These are phyloP conservation scores for Catamblyrhynchus diadema DNA, from an alignment of 2,797 vertebrate genomes.

Conservation along the genomic window DNA sequence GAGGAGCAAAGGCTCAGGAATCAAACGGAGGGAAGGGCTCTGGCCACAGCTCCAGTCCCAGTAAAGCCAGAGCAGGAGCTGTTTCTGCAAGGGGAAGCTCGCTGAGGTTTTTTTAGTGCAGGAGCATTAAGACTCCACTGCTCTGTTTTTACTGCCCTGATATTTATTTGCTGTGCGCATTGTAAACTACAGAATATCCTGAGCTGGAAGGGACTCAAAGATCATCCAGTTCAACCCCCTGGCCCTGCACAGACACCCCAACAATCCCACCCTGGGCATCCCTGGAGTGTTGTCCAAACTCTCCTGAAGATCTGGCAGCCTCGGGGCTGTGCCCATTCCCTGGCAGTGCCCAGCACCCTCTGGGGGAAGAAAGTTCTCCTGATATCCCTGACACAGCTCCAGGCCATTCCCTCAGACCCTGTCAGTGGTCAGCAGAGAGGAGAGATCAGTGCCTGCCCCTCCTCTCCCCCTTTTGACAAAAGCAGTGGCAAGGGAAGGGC, in stretches of 20 bases:
- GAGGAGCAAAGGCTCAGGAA: neutral
- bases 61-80: neutral
- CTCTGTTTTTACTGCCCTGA: neutral
- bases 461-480: neutral
- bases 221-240: fast-evolving
- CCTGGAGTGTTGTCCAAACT: fast-evolving
- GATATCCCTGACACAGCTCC: neutral
- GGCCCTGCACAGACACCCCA: neutral
- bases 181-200: neutral
- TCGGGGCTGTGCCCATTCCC: fast-evolving
- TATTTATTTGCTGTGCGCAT: neutral
- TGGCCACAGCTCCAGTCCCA: neutral
- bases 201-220: neutral
- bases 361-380: neutral
- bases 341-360: neutral
- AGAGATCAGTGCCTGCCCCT: neutral
- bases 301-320: neutral
- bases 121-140: neutral
- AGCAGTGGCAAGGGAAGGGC: neutral
- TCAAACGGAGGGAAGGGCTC: neutral
- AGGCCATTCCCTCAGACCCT: neutral
- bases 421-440: neutral
- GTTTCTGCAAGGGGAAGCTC: neutral
- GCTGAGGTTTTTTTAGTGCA: neutral
- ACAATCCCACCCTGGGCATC: neutral